A percentile compares a stretch with the other conserved stretches of the same genome.
These are phyloP conservation scores for Doryteuthis pealeii DNA, from an alignment of 1,140 invertebrate species.

Conservation along the genomic window DNA sequence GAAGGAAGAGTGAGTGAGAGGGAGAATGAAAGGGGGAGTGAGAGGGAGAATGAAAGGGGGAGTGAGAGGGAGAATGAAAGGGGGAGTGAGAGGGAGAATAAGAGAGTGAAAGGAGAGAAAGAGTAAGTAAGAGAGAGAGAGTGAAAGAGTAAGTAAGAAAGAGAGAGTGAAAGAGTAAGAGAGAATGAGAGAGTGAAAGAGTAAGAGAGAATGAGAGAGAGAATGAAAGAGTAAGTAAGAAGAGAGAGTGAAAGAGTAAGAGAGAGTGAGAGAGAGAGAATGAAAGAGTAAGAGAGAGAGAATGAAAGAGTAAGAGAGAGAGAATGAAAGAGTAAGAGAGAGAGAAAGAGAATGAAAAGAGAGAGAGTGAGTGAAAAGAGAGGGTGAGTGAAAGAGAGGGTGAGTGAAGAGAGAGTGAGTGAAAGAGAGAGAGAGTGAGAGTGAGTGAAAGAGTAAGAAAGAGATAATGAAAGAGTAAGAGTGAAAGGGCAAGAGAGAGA, in stretches of 20 bases:
- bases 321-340: too few species aligned
- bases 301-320: too few species aligned
- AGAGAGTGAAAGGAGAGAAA: too few species aligned
- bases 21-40: neutral
- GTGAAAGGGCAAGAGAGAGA: neutral
- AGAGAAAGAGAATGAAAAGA: too few species aligned
- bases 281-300: neutral
- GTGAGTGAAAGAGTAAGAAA: conserved; percentile 12
- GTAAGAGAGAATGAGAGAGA: neutral
- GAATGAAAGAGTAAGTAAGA: too few species aligned
- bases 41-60: conserved; percentile 15
- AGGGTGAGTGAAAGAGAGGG: neutral
- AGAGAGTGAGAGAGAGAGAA: neutral
- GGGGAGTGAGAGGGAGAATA: too few species aligned
- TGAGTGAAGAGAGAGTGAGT: neutral
- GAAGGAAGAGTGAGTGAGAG: too few species aligned
- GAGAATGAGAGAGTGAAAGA: neutral
- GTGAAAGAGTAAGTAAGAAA: conserved; percentile 7
- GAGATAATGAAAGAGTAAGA: neutral
- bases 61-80: conserved; percentile 9
- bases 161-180: neutral
- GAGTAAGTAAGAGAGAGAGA: conserved; percentile 2
- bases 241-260: too few species aligned
- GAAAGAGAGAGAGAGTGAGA: conserved; percentile 14
- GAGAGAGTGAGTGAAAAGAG: neutral